Base-by-base conservation (phyloP, 2,888 invertebrate genomes). In the Lymantria monacha region DNA sequence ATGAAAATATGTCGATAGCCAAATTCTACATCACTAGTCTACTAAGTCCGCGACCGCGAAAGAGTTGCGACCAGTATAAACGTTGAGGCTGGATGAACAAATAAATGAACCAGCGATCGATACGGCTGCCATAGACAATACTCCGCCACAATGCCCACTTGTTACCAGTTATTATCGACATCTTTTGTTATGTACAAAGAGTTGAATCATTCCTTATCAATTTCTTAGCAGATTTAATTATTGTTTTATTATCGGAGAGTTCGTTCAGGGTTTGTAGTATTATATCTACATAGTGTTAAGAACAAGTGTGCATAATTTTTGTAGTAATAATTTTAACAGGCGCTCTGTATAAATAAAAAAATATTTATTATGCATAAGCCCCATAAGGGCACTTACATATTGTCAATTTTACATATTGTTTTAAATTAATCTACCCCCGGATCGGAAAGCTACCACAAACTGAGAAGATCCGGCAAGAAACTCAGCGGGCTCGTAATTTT, bases 31-130 rank as follows among this genome's bases (percentile, higher is more conserved):
- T 55, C 79, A 48, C 77, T 79, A 76, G 13, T 12, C 36, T 50
- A 53, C 61, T 69, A 72, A 72, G 69, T 69, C 74, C 72, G 72
- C 69, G 71, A 70, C 69, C 70, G 73, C 76, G 78, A 84, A 87
- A 85, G 87, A 88, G 85, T 87, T 87, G 86, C 81, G 79, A 81
- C 77, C 79, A 74, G 79, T 70, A 79, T 84, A 81, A 85, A 85
- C 79, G 80, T 79, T 84, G 86, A 86, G 82, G 76, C 81, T 66
- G 84, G 87, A 87, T 87, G 87, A 85, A 88, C 85, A 87, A 89
- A 87, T 86, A 87, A 87, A 87, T 86, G 85, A 87, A 79, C 68
- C 73, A 63, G 56, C 79, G 83, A 87, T 87, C 82, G 77, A 84
- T 83, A 73, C 62, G 56, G 57, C 65, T 62, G 58, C 61, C 62